A percentile compares a stretch with the other conserved stretches of the same genome.
Evolutionary conservation across 2,797 vertebrate genomes (phyloP).

Genomic region (Mycteria americana): DNA sequence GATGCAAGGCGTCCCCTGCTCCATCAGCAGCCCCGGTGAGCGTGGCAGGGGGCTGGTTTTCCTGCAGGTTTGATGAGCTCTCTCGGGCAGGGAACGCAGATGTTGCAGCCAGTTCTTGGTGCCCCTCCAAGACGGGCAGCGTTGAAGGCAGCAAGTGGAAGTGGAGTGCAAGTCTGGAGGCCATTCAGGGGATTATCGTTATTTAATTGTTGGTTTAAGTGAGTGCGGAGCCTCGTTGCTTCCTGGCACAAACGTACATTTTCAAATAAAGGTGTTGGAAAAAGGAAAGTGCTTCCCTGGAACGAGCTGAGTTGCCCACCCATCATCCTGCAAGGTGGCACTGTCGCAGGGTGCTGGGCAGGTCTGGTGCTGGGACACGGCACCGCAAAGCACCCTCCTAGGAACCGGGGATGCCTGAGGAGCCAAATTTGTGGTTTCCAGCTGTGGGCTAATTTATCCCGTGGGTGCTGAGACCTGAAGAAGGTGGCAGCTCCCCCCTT

Average conservation of each 20-base stretch:
- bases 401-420: background rate
- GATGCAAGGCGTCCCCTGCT: background rate
- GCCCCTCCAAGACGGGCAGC: background rate
- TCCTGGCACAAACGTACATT: accelerated
- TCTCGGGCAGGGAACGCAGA: background rate
- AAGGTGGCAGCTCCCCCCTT: background rate
- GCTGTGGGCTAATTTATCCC: background rate
- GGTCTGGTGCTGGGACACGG: background rate
- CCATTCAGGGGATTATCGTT: background rate
- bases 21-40: background rate
- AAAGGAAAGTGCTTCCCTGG: background rate
- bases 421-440: background rate
- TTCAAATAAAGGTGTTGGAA: background rate
- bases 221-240: background rate
- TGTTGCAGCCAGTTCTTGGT: background rate
- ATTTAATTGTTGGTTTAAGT: background rate
- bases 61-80: background rate
- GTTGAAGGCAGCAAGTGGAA: background rate
- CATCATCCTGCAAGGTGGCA: accelerated
- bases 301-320: background rate
- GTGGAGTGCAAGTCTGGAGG: background rate
- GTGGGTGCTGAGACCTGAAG: background rate
- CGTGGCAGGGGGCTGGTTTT: background rate
- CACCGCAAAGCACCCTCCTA: background rate
- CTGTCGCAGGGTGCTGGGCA: background rate